These are phyloP conservation scores for Clunio marinus DNA, from an alignment of 2,888 invertebrate genomes.

Conservation along the genomic window DNA sequence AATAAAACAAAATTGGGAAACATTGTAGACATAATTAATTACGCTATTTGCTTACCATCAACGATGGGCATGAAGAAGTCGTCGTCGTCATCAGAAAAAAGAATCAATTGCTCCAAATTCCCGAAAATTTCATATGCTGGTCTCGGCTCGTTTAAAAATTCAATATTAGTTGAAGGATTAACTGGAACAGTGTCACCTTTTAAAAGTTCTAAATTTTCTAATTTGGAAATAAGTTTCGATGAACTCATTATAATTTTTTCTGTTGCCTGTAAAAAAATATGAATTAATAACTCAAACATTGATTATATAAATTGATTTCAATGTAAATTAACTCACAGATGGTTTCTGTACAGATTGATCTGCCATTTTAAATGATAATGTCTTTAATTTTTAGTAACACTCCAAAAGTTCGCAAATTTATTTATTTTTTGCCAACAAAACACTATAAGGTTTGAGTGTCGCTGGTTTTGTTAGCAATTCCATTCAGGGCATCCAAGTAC, in stretches of 20 bases:
- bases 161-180: conserved; percentile 49
- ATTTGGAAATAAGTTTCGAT: conserved; percentile 65
- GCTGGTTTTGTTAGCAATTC: too few species aligned
- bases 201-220: conserved; percentile 56
- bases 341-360: background rate
- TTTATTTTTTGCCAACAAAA: conserved; percentile 1
- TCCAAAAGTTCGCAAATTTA: background rate
- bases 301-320: background rate
- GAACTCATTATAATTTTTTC: conserved; percentile 44
- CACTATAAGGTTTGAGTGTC: too few species aligned
- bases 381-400: background rate
- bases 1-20: background rate
- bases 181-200: conserved; percentile 47
- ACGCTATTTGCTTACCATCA: conserved; percentile 54
- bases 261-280: background rate
- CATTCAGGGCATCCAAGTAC: too few species aligned
- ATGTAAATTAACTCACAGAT: conserved; percentile 3
- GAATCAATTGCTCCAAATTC: conserved; percentile 61
- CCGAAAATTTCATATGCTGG: conserved; percentile 53
- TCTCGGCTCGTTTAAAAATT: conserved; percentile 57
- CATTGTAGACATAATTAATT: background rate
- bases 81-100: conserved; percentile 62
- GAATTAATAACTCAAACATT: background rate
- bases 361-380: conserved; percentile 4
- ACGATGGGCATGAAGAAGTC: conserved; percentile 59